phyloP scores from a whole-genome alignment of 35 echinoderm and acorn worm genomes.

The Heliocidaris erythrogramma region DNA sequence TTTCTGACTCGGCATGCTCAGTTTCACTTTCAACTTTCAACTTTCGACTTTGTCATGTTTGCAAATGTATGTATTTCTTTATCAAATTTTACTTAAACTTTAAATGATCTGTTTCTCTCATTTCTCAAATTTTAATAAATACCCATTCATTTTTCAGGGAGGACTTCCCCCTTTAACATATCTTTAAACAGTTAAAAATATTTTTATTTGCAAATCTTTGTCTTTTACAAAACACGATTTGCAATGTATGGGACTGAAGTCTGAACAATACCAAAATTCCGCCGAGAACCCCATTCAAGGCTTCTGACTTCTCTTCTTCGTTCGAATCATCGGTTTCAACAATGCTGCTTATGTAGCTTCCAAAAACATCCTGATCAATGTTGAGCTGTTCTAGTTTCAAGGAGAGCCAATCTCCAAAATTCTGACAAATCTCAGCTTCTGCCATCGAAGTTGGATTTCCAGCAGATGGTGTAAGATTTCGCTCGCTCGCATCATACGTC shows the following conservation, averaged over 20 bases:
- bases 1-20: no score
- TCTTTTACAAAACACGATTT: neutral
- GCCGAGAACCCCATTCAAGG: constrained; percentile 32
- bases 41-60: no score
- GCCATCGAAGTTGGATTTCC: neutral
- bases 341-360: constrained; percentile 51
- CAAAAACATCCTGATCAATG: constrained; percentile 55
- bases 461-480: constrained; percentile 21
- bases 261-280: constrained; percentile 44
- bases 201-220: no score
- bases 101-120: no score
- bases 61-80: no score
- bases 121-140: no score
- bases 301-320: constrained; percentile 50
- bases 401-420: constrained; percentile 55
- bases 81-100: no score
- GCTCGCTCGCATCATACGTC: neutral
- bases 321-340: constrained; percentile 55
- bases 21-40: no score
- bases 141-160: no score
- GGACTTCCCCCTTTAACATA: no score
- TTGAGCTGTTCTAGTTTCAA: constrained; percentile 43
- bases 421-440: neutral
- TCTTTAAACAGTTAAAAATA: no score
- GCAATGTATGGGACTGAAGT: neutral